phyloP scores from a whole-genome alignment of 2,888 invertebrate species.

The Stictocephala bisonia region DNA sequence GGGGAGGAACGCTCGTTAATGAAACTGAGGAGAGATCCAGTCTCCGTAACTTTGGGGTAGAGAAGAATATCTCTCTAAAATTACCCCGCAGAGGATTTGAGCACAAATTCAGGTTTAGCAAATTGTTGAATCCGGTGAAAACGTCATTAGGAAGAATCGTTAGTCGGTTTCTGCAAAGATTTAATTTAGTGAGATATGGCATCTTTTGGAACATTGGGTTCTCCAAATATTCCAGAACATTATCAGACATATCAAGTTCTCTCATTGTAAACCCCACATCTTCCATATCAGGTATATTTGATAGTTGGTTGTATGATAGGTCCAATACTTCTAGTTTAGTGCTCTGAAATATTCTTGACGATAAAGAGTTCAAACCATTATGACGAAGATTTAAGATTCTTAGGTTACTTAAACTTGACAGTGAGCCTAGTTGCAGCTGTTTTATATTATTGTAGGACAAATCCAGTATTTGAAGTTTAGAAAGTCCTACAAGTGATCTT shows the following conservation, averaged over 20 bases:
- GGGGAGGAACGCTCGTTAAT: slow-evolving; percentile 79
- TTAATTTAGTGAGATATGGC: slow-evolving; percentile 80
- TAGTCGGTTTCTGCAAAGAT: slow-evolving; percentile 82
- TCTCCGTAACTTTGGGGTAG: slow-evolving; percentile 82
- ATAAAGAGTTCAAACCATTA: slow-evolving; percentile 79
- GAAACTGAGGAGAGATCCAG: slow-evolving; percentile 77
- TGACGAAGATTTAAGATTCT: slow-evolving; percentile 78
- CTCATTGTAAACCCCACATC: slow-evolving; percentile 84
- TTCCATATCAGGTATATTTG: slow-evolving; percentile 82
- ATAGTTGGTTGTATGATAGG: slow-evolving; percentile 80
- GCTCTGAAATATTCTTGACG: slow-evolving; percentile 82
- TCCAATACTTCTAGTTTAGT: slow-evolving; percentile 84
- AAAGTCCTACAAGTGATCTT: slow-evolving; percentile 80
- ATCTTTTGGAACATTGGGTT: slow-evolving; percentile 87
- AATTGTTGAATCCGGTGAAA: slow-evolving; percentile 82
- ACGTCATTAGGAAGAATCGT: slow-evolving; percentile 90
- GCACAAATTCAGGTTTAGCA: slow-evolving; percentile 83
- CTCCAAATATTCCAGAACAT: slow-evolving; percentile 87
- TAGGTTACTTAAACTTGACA: slow-evolving; percentile 79
- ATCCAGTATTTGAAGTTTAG: slow-evolving; percentile 81
- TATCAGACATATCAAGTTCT: slow-evolving; percentile 81
- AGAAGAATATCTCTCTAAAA: slow-evolving; percentile 88
- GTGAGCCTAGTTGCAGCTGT: slow-evolving; percentile 83
- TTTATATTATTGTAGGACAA: slow-evolving; percentile 80
- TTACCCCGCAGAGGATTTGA: slow-evolving; percentile 85